Percentiles rank a stretch among this genome's conserved stretches.
These are phyloP conservation scores for Callocephalon fimbriatum DNA, from an alignment of 2,113 vertebrate species.

Conservation along the genomic window DNA sequence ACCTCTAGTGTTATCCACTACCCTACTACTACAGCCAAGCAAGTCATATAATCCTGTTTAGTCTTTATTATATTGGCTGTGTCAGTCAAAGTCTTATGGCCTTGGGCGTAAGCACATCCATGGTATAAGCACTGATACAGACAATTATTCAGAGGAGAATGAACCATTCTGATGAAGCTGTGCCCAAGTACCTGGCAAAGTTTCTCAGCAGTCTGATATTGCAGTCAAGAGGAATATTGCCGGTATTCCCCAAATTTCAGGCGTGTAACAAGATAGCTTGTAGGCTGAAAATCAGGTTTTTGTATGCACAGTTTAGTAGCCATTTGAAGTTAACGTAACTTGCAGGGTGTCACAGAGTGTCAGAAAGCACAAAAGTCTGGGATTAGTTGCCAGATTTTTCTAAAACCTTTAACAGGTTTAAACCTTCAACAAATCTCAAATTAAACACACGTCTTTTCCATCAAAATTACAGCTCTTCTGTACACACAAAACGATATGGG, in stretches of 20 bases:
- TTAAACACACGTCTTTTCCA: not conserved
- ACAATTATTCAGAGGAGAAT: not conserved
- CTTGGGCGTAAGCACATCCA: not conserved
- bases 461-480: not conserved
- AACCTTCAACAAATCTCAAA: not conserved
- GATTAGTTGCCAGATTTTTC: not conserved
- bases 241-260: not conserved
- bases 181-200: not conserved
- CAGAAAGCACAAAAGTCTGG: not conserved
- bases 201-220: not conserved
- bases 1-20: not conserved
- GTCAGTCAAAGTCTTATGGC: not conserved
- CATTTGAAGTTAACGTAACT: not conserved
- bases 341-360: not conserved
- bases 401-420: not conserved
- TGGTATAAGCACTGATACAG: not conserved
- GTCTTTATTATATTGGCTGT: not conserved
- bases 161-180: not conserved
- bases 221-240: not conserved
- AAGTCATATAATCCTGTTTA: not conserved
- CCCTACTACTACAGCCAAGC: not conserved
- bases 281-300: not conserved
- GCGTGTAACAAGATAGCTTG: not conserved
- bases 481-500: not conserved
- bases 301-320: not conserved